Conservation (phyloP, 2,797 vertebrate species). For the Pangasius sanitwongsei region DNA sequence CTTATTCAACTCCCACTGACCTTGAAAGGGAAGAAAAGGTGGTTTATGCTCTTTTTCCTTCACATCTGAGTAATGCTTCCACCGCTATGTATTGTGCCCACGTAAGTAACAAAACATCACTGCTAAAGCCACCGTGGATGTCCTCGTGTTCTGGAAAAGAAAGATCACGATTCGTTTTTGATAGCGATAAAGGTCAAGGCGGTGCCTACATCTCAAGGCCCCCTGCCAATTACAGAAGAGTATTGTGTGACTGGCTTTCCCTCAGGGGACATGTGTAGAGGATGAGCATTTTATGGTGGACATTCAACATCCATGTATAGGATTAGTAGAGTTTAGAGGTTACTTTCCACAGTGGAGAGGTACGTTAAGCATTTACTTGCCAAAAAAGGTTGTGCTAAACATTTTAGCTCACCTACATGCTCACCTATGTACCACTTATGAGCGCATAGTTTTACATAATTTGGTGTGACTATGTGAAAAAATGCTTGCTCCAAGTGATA, state of each 20-base stretch:
- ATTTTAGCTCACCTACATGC: not conserved
- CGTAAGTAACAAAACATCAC: conserved; percentile 30
- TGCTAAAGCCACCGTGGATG: not conserved
- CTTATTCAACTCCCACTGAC: conserved; percentile 41
- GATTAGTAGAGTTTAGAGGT: not conserved
- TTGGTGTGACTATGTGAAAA: not conserved
- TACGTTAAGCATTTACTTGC: not conserved
- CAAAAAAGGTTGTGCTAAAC: not conserved
- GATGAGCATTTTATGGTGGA: conserved; percentile 11
- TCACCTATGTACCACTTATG: not conserved
- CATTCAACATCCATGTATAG: not conserved
- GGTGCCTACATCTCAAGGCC: conserved; percentile 23
- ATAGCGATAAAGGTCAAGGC: conserved; percentile 8
- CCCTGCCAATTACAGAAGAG: conserved; percentile 14
- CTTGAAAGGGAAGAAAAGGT: conserved; percentile 43
- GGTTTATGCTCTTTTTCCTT: conserved; percentile 35
- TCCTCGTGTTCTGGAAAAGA: not conserved
- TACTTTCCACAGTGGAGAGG: not conserved
- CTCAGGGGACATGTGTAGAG: conserved; percentile 1
- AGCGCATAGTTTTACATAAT: not conserved
- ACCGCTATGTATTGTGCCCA: conserved; percentile 45
- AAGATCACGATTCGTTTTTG: not conserved
- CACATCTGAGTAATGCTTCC: conserved; percentile 43
- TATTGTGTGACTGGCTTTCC: conserved; percentile 7
- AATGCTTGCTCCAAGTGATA: not conserved